A percentile compares a stretch with the other conserved stretches of the same genome.
Conservation (phyloP, 2,113 vertebrate species). For the Megaceryle torquata region DNA sequence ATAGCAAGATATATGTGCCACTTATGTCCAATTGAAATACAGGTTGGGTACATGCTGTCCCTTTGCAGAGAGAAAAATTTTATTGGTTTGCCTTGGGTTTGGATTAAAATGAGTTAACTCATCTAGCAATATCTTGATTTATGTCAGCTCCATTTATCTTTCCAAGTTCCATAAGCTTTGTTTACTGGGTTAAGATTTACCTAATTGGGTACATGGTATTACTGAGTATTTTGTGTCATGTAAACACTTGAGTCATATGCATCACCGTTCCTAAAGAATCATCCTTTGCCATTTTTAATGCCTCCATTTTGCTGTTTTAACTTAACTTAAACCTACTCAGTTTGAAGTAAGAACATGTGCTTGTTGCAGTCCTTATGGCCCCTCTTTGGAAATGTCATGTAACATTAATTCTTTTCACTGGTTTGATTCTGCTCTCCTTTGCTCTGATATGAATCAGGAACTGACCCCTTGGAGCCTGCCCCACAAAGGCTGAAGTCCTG, state of each 20-base stretch:
- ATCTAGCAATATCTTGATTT: neutral
- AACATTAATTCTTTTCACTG: neutral
- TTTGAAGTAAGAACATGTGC: neutral
- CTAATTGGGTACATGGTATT: conserved; percentile 25
- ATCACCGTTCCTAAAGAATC: neutral
- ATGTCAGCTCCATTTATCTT: neutral
- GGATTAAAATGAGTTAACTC: conserved; percentile 20
- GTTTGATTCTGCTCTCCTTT: neutral
- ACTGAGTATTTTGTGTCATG: neutral
- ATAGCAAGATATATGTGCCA: neutral
- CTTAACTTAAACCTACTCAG: neutral
- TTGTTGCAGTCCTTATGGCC: neutral
- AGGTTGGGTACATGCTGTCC: neutral
- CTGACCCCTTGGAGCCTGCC: neutral
- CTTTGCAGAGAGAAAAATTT: neutral
- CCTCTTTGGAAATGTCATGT: neutral
- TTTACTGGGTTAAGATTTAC: conserved; percentile 24
- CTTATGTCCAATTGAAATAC: neutral
- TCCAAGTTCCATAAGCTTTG: neutral
- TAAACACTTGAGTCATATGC: conserved; percentile 1
- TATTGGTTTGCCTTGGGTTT: neutral
- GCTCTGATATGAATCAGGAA: neutral
- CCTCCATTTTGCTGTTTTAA: neutral
- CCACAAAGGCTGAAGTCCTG: neutral
- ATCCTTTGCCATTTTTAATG: neutral